Conservation (phyloP, 1,140 invertebrate species). For the Notospermus geniculatus region DNA sequence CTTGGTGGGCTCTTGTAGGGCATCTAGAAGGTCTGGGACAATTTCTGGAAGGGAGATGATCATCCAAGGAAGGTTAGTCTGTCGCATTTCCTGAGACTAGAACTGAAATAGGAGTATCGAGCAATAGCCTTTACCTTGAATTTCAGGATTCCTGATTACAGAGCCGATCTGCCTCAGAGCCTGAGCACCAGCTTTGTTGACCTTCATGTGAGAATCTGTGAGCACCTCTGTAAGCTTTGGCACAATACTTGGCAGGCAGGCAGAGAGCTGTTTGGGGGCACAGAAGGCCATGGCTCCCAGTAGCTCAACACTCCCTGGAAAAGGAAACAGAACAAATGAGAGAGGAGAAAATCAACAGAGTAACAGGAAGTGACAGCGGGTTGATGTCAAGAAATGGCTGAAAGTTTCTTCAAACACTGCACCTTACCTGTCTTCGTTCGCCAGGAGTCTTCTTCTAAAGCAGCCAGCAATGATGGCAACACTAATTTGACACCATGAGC, state of each 20-base stretch:
- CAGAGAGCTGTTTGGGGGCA: constrained; percentile 96
- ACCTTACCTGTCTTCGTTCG: constrained; percentile 93
- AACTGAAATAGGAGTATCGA: no score
- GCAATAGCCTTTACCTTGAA: constrained; percentile 87
- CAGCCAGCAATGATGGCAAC: constrained; percentile 82
- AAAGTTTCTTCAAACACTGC: no score
- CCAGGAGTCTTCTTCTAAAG: constrained; percentile 97
- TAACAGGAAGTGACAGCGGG: not conserved
- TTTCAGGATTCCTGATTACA: constrained; percentile 98
- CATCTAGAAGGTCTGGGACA: constrained; percentile 77
- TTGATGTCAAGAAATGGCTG: no score
- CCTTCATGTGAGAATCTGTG: constrained; percentile 95
- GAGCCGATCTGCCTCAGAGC: constrained; percentile 95
- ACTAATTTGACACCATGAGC: constrained; percentile 97
- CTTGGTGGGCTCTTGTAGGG: constrained; percentile 93
- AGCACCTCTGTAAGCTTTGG: constrained; percentile 97
- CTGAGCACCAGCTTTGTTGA: constrained; percentile 94
- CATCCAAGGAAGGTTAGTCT: no score
- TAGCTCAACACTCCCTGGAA: constrained; percentile 86
- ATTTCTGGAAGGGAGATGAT: constrained; percentile 34
- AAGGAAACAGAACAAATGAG: constrained; percentile 13
- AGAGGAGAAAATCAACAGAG: not conserved
- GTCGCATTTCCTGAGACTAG: no score
- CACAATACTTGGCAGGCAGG: constrained; percentile 95
- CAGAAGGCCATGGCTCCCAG: constrained; percentile 91